Percentiles rank a stretch among this genome's conserved stretches.
Conservation (phyloP, 2,113 vertebrate species). For the Cyphomyrus plagiostoma region DNA sequence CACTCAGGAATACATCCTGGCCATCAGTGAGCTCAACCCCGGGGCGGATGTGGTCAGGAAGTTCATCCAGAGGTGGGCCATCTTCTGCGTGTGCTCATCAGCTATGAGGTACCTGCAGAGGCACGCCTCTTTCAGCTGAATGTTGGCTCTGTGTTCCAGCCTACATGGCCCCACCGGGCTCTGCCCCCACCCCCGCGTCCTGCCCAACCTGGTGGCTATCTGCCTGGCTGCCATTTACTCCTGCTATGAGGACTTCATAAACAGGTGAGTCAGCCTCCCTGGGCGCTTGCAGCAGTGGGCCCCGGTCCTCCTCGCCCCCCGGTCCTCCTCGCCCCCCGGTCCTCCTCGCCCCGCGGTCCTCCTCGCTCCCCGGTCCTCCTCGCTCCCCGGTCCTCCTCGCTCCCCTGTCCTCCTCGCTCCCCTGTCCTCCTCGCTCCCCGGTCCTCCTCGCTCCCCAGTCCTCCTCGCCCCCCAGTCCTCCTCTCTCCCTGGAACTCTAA, state of each 20-base stretch:
- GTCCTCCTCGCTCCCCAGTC: no score
- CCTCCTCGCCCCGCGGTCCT: no score
- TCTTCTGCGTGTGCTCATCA: neutral
- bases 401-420: no score
- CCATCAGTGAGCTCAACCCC: conserved; percentile 92
- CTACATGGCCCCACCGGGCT: conserved; percentile 97
- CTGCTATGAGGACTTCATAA: conserved; percentile 98
- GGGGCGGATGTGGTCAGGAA: conserved; percentile 98
- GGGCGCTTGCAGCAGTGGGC: neutral
- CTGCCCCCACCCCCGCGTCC: conserved; percentile 96
- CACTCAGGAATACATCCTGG: conserved; percentile 98
- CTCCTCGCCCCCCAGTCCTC: no score
- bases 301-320: no score
- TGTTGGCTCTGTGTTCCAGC: conserved; percentile 56
- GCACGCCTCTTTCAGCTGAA: neutral
- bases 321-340: no score
- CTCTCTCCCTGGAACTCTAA: neutral
- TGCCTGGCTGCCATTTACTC: conserved; percentile 98
- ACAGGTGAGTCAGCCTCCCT: conserved; percentile 76
- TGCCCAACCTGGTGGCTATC: conserved; percentile 95
- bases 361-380: no score
- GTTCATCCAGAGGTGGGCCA: conserved; percentile 85
- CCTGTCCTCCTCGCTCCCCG: no score
- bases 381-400: neutral
- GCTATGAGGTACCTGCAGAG: neutral